Conservation (phyloP, 1,140 invertebrate species). For the Lethrus apterus region DNA sequence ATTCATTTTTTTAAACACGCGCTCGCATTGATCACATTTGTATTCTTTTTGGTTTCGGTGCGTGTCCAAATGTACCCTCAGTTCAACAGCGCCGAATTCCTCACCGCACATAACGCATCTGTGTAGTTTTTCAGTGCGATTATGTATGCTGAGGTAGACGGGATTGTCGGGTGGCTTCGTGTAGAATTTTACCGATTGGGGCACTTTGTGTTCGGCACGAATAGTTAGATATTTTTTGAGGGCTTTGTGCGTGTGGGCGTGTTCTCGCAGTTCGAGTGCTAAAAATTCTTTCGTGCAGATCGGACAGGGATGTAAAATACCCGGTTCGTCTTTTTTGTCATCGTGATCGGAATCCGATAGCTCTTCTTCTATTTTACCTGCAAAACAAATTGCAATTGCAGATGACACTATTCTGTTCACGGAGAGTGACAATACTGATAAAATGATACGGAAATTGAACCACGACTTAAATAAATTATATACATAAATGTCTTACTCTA, state of each 20-base stretch:
- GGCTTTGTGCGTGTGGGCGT: slow-evolving; percentile 23
- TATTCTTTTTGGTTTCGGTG: slow-evolving; percentile 23
- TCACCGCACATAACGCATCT: slow-evolving; percentile 20
- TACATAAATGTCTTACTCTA: neutral
- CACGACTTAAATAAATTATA: no score
- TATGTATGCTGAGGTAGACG: slow-evolving; percentile 8
- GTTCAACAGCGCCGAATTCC: slow-evolving; percentile 16
- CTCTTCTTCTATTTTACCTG: neutral
- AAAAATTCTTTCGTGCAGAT: slow-evolving; percentile 24
- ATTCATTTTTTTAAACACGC: slow-evolving; percentile 24
- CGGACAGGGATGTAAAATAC: slow-evolving; percentile 20
- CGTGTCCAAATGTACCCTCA: slow-evolving; percentile 20
- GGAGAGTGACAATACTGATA: no score
- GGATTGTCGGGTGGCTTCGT: neutral
- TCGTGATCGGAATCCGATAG: neutral
- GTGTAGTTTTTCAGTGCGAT: slow-evolving; percentile 17
- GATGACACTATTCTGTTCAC: no score
- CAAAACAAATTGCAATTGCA: no score
- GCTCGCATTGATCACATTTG: slow-evolving; percentile 24
- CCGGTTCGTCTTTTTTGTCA: neutral
- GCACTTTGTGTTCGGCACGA: slow-evolving; percentile 17
- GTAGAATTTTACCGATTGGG: slow-evolving; percentile 16
- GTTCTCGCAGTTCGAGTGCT: slow-evolving; percentile 18
- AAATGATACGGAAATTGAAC: no score
- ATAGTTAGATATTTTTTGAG: slow-evolving; percentile 26